phyloP scores from a whole-genome alignment of 2,113 vertebrate genomes.

The Glaucomys volans region DNA sequence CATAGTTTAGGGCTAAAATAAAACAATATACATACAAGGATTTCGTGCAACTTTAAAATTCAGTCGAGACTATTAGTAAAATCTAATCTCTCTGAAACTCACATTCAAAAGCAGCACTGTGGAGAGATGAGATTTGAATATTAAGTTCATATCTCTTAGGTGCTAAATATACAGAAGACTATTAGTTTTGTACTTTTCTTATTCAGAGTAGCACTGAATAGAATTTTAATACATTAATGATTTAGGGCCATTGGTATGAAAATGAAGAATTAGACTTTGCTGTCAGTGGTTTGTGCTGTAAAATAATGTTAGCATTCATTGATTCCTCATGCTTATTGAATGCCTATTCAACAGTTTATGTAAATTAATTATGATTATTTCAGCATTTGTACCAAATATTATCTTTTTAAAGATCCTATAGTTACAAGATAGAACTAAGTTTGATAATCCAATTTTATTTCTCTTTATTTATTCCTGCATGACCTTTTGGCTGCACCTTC shows the following conservation, averaged over 20 bases:
- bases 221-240: slow-evolving; percentile 22
- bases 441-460: background rate
- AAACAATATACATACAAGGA: background rate
- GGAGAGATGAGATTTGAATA: slow-evolving; percentile 43
- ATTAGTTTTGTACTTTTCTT: background rate
- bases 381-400: background rate
- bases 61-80: slow-evolving; percentile 49
- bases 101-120: background rate
- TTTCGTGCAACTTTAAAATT: background rate
- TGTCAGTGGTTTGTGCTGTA: background rate
- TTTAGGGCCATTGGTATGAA: background rate
- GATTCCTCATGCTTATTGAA: background rate
- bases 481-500: background rate
- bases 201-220: background rate
- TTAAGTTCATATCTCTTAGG: background rate
- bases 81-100: background rate
- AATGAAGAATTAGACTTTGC: slow-evolving; percentile 9
- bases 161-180: background rate
- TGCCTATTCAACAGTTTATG: background rate
- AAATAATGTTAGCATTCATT: background rate
- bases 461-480: background rate
- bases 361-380: slow-evolving; percentile 52
- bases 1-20: background rate
- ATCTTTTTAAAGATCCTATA: background rate
- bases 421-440: slow-evolving; percentile 14